Base-by-base conservation (phyloP, 2,113 vertebrate genomes). In the Catharus fuscescens region DNA sequence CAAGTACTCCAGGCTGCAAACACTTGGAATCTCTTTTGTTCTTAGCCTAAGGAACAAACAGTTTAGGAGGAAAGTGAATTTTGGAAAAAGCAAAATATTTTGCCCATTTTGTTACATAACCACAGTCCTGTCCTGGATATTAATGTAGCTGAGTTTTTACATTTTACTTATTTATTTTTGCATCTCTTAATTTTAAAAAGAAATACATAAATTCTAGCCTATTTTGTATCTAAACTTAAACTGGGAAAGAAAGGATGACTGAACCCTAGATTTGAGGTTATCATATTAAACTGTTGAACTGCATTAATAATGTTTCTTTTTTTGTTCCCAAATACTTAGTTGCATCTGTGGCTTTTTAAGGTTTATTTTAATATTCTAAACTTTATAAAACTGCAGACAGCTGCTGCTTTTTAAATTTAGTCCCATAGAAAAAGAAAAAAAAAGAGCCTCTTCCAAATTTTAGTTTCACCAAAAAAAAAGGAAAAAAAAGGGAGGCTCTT, bases 1-100 rank as follows among this genome's bases (percentile, higher is more conserved):
- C 60, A 78, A 95, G 74, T 21, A 59, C 86, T 95, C 34, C 59
- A 40, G 84, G 84, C 85, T 93, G 88, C 31, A 31, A 62, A 86
- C 62, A 53, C 59, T 93, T 53, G 8, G 36, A 61, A 34, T 70
- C 26, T 73, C 54, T 83, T 80, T 66, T 86, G 67, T 92, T 86
- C 79, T 78, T 95, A 83, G 82, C 82, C 76, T 83, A 52, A 86
- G 34, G 60, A 94, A 11, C 34, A 85, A 92, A 57, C 10, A 20
- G 6, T 18, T 83, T 67, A 48, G 50, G 47, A 70, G 29, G 50
- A 73, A 54, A 31, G 36, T 11, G 48, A 47, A 65, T 82, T 81
- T 59, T 61, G 53, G 48, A 67, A 79, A 88, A 94, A 92, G 65
- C 23, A 50, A 74, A 91, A 40, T 78, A 47, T 80, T 89, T 81